Evolutionary conservation across 2,888 invertebrate species (phyloP), one percentile per base, ranked within the genome.

Genomic region (Rhamphomyia laevipes): DNA sequence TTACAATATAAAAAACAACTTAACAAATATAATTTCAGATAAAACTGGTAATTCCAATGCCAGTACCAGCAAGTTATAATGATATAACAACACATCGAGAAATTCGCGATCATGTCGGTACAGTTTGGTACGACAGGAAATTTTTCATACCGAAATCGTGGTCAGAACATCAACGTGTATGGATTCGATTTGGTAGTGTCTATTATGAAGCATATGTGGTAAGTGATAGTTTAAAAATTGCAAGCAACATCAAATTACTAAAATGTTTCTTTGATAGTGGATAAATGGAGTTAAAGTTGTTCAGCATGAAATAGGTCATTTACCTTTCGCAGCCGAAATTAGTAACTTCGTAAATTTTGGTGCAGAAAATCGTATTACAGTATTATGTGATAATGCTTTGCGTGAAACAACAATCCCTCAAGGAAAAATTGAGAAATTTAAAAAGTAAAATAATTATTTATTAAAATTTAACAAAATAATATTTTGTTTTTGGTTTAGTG

Each of bases 1-100:
- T n/a, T n/a, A n/a, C n/a, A 16, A 46, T 38, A 17, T 45, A 44
- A n/a, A 37, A n/a, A n/a, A n/a, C n/a, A n/a, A n/a, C n/a, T n/a
- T n/a, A n/a, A n/a, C n/a, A n/a, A n/a, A n/a, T n/a, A n/a, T n/a
- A n/a, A n/a, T 48, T 54, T 2, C 60, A 82, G 82, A 74, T 76
- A 10, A 80, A 79, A 51, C 69, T 80, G 31, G 81, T 84, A 1
- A 83, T 88, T 48, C 76, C 82, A 21, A 96, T 97, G 94, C 95
- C 96, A 9, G 96, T 97, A 16, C 96, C 96, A 0, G 82, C 92
- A 1, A 94, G 94, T 51, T 97, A 87, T 75, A 96, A 96, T 65
- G 97, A 99, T 67, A 79, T 99, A 13, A 90, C 91, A 0, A 83
- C 86, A 47, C 85, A 90, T 47, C 76, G 73, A 21, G 71, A 75